A percentile compares a stretch with the other conserved stretches of the same genome.
Conservation (phyloP, 2,113 vertebrate genomes). For the Macquaria australasica region DNA sequence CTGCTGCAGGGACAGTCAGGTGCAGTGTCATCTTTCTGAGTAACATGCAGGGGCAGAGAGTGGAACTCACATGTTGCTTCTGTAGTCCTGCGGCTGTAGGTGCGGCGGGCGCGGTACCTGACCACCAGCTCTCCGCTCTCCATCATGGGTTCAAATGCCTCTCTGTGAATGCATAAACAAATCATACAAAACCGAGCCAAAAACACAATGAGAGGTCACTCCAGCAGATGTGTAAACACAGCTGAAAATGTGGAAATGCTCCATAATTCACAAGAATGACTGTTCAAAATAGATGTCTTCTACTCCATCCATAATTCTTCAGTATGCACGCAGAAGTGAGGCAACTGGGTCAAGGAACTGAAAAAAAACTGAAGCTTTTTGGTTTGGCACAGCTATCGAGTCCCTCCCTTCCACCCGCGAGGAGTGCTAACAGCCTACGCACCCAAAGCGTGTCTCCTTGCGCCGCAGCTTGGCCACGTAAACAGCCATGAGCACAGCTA, state of each 20-base stretch:
- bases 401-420: slow-evolving; percentile 56
- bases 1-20: slow-evolving; percentile 6
- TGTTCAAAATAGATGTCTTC: slow-evolving; percentile 35
- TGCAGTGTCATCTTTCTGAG: slow-evolving; percentile 2
- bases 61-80: slow-evolving; percentile 90
- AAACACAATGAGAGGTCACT: slow-evolving; percentile 27
- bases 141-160: slow-evolving; percentile 91
- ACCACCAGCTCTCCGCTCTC: slow-evolving; percentile 93
- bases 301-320: background rate
- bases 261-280: slow-evolving; percentile 2
- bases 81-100: slow-evolving; percentile 91
- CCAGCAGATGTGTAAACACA: slow-evolving; percentile 20
- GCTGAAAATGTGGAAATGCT: slow-evolving; percentile 17
- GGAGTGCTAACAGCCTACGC: slow-evolving; percentile 46
- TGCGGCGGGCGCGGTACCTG: slow-evolving; percentile 90
- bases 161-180: slow-evolving; percentile 75
- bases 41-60: background rate
- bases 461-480: slow-evolving; percentile 87
- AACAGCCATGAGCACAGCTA: slow-evolving; percentile 85
- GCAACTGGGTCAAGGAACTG: slow-evolving; percentile 23
- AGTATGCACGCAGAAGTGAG: slow-evolving; percentile 25
- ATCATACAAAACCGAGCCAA: background rate
- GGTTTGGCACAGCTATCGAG: slow-evolving; percentile 50
- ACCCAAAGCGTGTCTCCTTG: slow-evolving; percentile 94
- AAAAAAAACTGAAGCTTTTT: slow-evolving; percentile 19